Evolutionary conservation across 2,797 vertebrate genomes (phyloP), one percentile per base, ranked within the genome.

Genomic region (Myotis daubentonii): DNA sequence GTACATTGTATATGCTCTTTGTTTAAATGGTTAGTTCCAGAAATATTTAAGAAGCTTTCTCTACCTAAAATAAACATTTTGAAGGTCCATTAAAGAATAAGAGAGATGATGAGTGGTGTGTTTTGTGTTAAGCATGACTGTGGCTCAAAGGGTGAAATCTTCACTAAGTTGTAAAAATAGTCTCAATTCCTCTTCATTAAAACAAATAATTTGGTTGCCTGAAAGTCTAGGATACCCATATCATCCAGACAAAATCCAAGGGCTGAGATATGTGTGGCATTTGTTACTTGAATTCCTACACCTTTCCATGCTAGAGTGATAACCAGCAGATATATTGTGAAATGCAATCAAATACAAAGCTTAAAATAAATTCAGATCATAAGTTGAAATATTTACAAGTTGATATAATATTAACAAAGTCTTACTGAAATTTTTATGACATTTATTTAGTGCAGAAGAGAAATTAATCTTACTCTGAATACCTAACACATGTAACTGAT

Each of bases 1-100:
- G 68, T 75, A 5, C 76, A 92, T 65, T 92, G 47, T 93, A 49
- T 74, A 91, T 82, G 66, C 16, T 74, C 66, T 90, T 90, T 95
- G 94, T 92, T 96, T 96, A 96, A 96, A 95, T 87, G 62, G 47
- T 91, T 94, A 79, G 70, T 88, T 95, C 81, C 88, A 97, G 93
- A 94, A 97, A 95, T 96, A 97, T 95, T 97, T 97, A 93, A 96
- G 88, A 93, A 94, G 62, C 8, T 95, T 96, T 97, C 79, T 84
- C 13, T 93, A 89, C 92, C 87, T 96, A 93, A 96, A 95, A 83
- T 87, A 95, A 97, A 97, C 94, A 97, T 95, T 90, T 84, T 96
- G 87, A 90, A 95, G 85, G 95, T 86, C 55, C 79, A 87, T 79
- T 82, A 89, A 81, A 66, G 55, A 95, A 72, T 74, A 60, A 66